These are phyloP conservation scores for Euura saliciscinereae DNA, from an alignment of 1,140 invertebrate genomes.

Conservation along the genomic window DNA sequence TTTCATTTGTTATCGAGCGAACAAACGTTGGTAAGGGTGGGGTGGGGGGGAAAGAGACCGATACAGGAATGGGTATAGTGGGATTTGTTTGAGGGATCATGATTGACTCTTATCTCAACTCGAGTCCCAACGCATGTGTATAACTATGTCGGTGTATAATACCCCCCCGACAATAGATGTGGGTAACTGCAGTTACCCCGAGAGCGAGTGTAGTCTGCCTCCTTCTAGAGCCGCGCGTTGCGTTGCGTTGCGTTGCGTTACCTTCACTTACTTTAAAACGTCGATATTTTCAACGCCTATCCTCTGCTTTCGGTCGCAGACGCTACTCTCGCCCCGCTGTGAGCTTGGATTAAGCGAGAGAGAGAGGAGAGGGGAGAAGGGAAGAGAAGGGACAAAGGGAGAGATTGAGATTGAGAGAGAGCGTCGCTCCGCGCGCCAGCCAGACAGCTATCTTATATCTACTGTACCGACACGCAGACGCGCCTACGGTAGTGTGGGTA, in stretches of 20 bases:
- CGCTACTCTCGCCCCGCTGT: neutral
- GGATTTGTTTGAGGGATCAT: too few relatives aligned
- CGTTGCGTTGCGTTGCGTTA: slow-evolving; percentile 1
- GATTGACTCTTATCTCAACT: too few relatives aligned
- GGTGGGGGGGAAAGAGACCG: too few relatives aligned
- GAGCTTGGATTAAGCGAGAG: neutral
- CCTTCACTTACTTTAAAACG: neutral
- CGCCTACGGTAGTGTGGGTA: neutral
- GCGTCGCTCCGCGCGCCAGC: neutral
- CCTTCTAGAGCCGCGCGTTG: neutral
- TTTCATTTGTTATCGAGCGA: too few relatives aligned
- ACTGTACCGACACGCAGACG: too few relatives aligned
- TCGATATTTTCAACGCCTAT: slow-evolving; percentile 3
- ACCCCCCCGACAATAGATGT: too few relatives aligned
- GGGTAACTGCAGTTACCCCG: too few relatives aligned
- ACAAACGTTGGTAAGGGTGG: too few relatives aligned
- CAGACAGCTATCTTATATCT: neutral
- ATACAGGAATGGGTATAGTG: too few relatives aligned
- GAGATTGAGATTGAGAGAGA: neutral
- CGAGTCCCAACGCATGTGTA: too few relatives aligned
- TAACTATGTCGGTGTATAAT: too few relatives aligned
- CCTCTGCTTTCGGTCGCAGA: neutral
- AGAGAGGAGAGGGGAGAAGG: neutral
- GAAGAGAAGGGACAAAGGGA: neutral
- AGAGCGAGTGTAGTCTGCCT: too few relatives aligned